These are phyloP conservation scores for Struthidea cinerea DNA, from an alignment of 2,113 vertebrate species.

Conservation along the genomic window DNA sequence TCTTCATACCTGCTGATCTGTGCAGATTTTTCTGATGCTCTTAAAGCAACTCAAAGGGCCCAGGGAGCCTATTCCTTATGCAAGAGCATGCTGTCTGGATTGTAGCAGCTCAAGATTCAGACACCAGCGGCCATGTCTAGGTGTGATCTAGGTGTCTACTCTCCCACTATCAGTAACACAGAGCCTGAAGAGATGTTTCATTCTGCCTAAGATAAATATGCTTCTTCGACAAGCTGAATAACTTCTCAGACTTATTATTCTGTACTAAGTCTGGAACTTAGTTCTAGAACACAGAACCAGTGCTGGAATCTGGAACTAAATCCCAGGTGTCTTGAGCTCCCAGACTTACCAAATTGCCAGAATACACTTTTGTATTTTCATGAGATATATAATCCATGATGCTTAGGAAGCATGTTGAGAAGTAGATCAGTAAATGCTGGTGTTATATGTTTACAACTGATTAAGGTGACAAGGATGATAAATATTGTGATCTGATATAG, in stretches of 20 bases:
- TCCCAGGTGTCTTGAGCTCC: neutral
- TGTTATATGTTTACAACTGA: neutral
- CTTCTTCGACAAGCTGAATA: neutral
- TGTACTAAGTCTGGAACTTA: neutral
- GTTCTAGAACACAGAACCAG: neutral
- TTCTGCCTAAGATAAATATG: fast-evolving
- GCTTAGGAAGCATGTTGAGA: neutral
- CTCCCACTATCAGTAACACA: neutral
- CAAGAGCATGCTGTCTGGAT: neutral
- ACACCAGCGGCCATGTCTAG: neutral
- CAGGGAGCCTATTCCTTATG: neutral
- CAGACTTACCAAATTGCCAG: neutral
- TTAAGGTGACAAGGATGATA: neutral
- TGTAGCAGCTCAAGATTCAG: neutral
- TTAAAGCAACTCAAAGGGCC: neutral
- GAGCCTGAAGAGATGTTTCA: neutral
- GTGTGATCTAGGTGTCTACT: neutral
- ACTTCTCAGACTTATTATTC: neutral
- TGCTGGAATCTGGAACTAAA: neutral
- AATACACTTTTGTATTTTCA: neutral
- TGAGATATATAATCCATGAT: neutral
- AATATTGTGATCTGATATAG: neutral
- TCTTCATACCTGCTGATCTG: neutral
- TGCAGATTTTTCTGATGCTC: neutral
- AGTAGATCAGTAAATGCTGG: neutral